These are phyloP conservation scores for Forpus xanthops DNA, from an alignment of 2,797 vertebrate genomes.

Conservation along the genomic window DNA sequence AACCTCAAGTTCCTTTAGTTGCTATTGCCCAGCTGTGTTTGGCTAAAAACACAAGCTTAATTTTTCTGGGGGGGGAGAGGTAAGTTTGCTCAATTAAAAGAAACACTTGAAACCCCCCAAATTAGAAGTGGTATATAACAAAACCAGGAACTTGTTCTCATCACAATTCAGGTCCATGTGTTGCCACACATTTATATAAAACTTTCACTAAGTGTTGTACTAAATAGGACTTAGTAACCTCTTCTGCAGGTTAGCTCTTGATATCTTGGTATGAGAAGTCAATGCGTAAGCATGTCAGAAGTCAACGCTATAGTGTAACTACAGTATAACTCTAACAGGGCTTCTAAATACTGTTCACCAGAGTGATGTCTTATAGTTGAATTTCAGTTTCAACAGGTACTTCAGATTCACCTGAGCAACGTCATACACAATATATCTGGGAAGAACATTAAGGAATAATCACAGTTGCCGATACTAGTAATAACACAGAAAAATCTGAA, in stretches of 20 bases:
- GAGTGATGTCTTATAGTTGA: slow-evolving; percentile 94
- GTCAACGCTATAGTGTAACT: slow-evolving; percentile 23
- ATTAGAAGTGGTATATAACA: slow-evolving; percentile 31
- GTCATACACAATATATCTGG: slow-evolving; percentile 97
- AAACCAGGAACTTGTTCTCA: slow-evolving; percentile 21
- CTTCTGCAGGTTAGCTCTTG: slow-evolving; percentile 31
- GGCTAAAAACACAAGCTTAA: background rate
- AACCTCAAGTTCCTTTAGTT: background rate
- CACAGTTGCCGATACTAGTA: background rate
- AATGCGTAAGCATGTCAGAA: slow-evolving; percentile 4
- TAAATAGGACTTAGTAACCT: slow-evolving; percentile 51
- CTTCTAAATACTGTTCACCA: slow-evolving; percentile 83
- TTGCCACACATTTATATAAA: slow-evolving; percentile 39
- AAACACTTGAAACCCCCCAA: slow-evolving; percentile 7
- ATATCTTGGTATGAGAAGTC: slow-evolving; percentile 26
- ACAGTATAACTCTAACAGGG: slow-evolving; percentile 23
- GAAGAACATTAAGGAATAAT: slow-evolving; percentile 80
- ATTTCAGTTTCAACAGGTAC: slow-evolving; percentile 96
- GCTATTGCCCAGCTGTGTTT: slow-evolving; percentile 23
- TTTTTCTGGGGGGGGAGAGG: background rate
- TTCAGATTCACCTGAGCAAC: slow-evolving; percentile 94
- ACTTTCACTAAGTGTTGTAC: slow-evolving; percentile 47
- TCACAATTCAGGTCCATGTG: slow-evolving; percentile 29
- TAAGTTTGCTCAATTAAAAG: slow-evolving; percentile 42
- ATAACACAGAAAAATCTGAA: background rate